Conservation (phyloP, 2,888 invertebrate genomes). For the Calliphora vomitoria region DNA sequence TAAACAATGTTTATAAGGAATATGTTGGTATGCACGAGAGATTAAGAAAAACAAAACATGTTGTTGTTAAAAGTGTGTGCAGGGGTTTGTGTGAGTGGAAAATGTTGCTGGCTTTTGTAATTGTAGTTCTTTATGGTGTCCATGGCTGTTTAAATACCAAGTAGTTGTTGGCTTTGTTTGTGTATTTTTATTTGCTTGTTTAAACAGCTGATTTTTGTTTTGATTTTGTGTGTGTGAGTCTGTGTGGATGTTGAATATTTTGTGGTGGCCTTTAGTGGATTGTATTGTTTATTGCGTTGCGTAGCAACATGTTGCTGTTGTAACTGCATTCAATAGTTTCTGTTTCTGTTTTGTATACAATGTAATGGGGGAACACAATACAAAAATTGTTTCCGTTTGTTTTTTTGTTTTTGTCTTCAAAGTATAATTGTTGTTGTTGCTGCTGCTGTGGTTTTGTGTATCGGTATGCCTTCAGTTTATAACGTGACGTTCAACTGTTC, state of each 20-base stretch:
- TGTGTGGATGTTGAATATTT: neutral
- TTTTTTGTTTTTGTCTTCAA: slow-evolving; percentile 27
- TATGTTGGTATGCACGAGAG: too few species aligned
- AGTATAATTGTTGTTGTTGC: slow-evolving; percentile 30
- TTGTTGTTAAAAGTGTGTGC: too few species aligned
- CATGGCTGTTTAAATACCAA: neutral
- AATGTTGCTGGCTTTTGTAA: neutral
- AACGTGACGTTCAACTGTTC: slow-evolving; percentile 73
- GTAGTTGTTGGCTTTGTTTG: neutral
- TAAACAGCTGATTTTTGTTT: slow-evolving; percentile 72
- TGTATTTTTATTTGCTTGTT: neutral
- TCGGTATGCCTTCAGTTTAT: slow-evolving; percentile 70
- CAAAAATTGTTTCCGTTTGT: slow-evolving; percentile 68
- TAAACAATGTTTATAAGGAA: neutral
- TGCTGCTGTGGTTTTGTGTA: slow-evolving; percentile 60
- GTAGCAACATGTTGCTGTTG: slow-evolving; percentile 73
- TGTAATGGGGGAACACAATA: slow-evolving; percentile 68
- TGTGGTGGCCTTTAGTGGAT: slow-evolving; percentile 41
- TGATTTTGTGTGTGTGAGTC: slow-evolving; percentile 44
- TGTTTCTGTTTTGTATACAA: slow-evolving; percentile 51
- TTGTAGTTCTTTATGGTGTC: neutral
- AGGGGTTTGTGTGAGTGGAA: too few species aligned
- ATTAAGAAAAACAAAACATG: too few species aligned
- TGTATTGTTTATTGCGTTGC: slow-evolving; percentile 56
- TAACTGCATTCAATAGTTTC: slow-evolving; percentile 61